phyloP scores from a whole-genome alignment of 2,888 invertebrate genomes.

The Drosophila mimica region DNA sequence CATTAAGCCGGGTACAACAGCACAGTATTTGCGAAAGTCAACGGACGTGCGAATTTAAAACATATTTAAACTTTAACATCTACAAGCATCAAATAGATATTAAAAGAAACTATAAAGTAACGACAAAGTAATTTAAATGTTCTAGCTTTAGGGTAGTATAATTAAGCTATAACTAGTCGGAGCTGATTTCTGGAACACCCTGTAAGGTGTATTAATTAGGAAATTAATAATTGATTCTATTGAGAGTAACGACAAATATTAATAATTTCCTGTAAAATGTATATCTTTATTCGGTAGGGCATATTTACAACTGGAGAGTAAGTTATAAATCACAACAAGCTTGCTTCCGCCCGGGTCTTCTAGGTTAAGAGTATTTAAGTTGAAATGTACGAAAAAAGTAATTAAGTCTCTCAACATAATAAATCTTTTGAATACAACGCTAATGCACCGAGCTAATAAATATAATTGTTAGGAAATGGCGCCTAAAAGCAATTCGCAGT shows the following conservation, averaged over 20 bases:
- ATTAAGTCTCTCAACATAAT: constrained; percentile 29
- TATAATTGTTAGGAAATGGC: neutral
- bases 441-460: constrained; percentile 10
- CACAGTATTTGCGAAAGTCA: constrained; percentile 18
- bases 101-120: neutral
- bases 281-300: neutral
- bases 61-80: constrained; percentile 14
- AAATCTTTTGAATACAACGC: constrained; percentile 12
- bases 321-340: constrained; percentile 5
- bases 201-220: neutral
- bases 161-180: neutral
- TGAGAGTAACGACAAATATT: neutral
- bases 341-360: constrained; percentile 25
- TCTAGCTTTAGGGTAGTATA: neutral
- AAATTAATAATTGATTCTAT: neutral
- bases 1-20: neutral
- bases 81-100: constrained; percentile 1
- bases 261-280: neutral
- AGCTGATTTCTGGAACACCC: neutral
- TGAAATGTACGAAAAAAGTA: constrained; percentile 32
- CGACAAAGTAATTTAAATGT: neutral
- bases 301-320: constrained; percentile 3
- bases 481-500: constrained; percentile 24
- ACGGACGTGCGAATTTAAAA: neutral
- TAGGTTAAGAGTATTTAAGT: constrained; percentile 40